Base-by-base conservation (phyloP, 2,113 vertebrate genomes). In the Charadrius vociferus region DNA sequence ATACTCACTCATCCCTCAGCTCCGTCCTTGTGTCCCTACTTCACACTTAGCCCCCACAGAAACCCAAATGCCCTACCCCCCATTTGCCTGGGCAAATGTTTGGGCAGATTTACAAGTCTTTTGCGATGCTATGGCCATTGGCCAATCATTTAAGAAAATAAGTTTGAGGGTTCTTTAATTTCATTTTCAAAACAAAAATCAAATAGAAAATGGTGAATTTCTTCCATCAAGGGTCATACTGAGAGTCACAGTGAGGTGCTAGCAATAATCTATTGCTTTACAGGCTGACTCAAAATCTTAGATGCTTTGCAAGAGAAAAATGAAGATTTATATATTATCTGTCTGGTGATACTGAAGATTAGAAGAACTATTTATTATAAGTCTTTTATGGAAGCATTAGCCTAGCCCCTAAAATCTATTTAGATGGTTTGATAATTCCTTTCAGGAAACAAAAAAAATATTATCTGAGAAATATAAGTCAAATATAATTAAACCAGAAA, bases 401-500 rank as follows among this genome's bases (percentile, higher is more conserved):
- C 24, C 26, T 95, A 88, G 56, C 52, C 55, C 74, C 26, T 77
- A 66, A 91, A 94, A 88, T 59, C 77, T 82, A 12, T 49, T 93
- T 67, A 88, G 71, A 91, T 82, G 17, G 43, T 56, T 74, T 78
- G 67, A 67, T 95, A 91, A 91, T 72, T 67, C 27, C 45, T 87
- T 70, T 87, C 70, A 94, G 66, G 45, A 86, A 94, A 70, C 4
- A 72, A 37, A 90, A 79, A 68, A 36, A 59, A 70, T 47, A 65
- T 18, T 45, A 93, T 37, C 50, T 73, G 75, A 78, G 74, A 87
- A 97, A 86, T 27, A 47, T 2, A 87, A 91, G 53, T 96, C 94
- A 97, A 81, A 89, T 62, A 84, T 71, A 97, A 95, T 97, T 93
- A 96, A 95, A 97, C n/a, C 63, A 65, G 77, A 55, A 50, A 34